Conservation (phyloP, 2,113 vertebrate genomes). For the Crypturellus undulatus region DNA sequence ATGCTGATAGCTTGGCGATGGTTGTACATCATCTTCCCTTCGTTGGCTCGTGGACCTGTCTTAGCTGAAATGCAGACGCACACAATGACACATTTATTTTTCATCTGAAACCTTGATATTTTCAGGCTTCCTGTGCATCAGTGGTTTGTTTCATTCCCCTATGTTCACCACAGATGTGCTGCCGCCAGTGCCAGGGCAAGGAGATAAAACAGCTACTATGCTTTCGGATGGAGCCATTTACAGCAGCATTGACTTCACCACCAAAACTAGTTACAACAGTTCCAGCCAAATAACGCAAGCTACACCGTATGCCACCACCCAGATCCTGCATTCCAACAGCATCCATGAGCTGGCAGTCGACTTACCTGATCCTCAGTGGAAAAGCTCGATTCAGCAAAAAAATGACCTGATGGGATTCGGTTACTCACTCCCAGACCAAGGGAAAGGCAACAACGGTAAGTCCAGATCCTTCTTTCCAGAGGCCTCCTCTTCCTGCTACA, state of each 20-base stretch:
- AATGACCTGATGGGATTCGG: slow-evolving; percentile 94
- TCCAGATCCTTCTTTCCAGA: slow-evolving; percentile 13
- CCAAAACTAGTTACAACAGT: slow-evolving; percentile 94
- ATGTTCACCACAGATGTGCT: slow-evolving; percentile 85
- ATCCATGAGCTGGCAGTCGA: slow-evolving; percentile 98
- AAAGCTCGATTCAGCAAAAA: slow-evolving; percentile 94
- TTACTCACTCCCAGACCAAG: slow-evolving; percentile 96
- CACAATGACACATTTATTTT: slow-evolving; percentile 78
- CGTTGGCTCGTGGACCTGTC: slow-evolving; percentile 78
- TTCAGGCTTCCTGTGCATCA: slow-evolving; percentile 60
- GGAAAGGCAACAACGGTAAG: slow-evolving; percentile 98
- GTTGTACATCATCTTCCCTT: slow-evolving; percentile 95
- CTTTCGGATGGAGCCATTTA: slow-evolving; percentile 99
- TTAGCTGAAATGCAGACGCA: slow-evolving; percentile 79
- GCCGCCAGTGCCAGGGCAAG: slow-evolving; percentile 86
- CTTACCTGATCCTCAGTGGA: slow-evolving; percentile 96
- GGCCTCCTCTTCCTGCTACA: background rate
- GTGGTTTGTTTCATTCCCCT: slow-evolving; percentile 71
- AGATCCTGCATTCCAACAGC: slow-evolving; percentile 97
- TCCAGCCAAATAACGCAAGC: slow-evolving; percentile 94
- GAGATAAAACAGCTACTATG: slow-evolving; percentile 96
- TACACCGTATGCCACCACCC: slow-evolving; percentile 96
- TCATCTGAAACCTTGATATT: slow-evolving; percentile 72
- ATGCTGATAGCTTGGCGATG: slow-evolving; percentile 83
- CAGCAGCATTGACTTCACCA: slow-evolving; percentile 99